phyloP scores from a whole-genome alignment of 2,888 invertebrate species.

The Tipula helvola region DNA sequence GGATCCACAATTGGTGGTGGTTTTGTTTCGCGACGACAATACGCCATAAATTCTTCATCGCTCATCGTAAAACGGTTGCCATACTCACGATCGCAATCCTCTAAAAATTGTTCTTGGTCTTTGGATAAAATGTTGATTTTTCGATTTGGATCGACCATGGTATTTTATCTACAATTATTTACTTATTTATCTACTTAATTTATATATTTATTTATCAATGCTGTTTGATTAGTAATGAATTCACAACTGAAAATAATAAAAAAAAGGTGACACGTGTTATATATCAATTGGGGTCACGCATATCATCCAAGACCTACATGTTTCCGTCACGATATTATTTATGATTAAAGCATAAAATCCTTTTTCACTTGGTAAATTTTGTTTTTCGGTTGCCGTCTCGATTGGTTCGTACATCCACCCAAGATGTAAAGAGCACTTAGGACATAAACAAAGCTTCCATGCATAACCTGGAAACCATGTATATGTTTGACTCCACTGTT shows the following conservation, averaged over 20 bases:
- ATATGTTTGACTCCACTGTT: conserved; percentile 41
- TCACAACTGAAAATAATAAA: conserved; percentile 12
- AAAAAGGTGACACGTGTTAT: background rate
- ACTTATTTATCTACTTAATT: background rate
- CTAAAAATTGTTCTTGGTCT: conserved; percentile 46
- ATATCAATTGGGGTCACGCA: background rate
- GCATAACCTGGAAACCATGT: conserved; percentile 55
- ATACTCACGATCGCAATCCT: conserved; percentile 49
- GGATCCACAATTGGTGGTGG: conserved; percentile 49
- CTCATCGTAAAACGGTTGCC: conserved; percentile 47
- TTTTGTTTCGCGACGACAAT: conserved; percentile 32
- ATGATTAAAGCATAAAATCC: conserved; percentile 31
- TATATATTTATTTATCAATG: background rate
- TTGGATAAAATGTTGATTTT: conserved; percentile 39
- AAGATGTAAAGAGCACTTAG: conserved; percentile 45
- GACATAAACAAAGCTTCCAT: conserved; percentile 49
- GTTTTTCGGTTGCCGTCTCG: conserved; percentile 23
- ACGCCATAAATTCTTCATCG: conserved; percentile 46
- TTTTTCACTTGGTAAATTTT: conserved; percentile 23
- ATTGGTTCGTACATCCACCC: conserved; percentile 48
- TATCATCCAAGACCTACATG: conserved; percentile 24
- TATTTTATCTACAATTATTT: background rate
- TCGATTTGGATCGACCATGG: conserved; percentile 36
- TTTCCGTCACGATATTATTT: conserved; percentile 27
- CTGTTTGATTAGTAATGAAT: conserved; percentile 13